A percentile compares a stretch with the other conserved stretches of the same genome.
Evolutionary conservation across 1,140 invertebrate species (phyloP).

Genomic region (Polyergus mexicanus): DNA sequence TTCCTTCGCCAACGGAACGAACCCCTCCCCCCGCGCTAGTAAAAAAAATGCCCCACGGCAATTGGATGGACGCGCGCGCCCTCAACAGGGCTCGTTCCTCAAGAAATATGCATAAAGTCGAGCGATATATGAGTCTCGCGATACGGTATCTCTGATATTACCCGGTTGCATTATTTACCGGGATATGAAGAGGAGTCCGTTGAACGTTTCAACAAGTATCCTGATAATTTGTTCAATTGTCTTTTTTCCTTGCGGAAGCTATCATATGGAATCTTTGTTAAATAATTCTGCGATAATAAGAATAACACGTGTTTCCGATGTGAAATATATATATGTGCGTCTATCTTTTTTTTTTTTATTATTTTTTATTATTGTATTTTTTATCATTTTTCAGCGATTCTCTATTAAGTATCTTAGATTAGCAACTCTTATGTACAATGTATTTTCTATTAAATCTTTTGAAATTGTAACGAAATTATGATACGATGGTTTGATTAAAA

Average conservation of each 20-base stretch:
- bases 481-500: background rate
- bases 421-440: background rate
- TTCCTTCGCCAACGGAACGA: conserved; percentile 13
- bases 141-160: conserved; percentile 44
- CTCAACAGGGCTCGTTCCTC: conserved; percentile 34
- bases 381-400: background rate
- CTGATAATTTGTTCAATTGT: conserved; percentile 37
- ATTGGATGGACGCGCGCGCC: conserved; percentile 41
- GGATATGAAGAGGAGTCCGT: background rate
- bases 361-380: too few species aligned
- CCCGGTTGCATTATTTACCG: conserved; percentile 40
- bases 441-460: background rate
- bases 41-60: conserved; percentile 39
- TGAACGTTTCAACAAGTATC: conserved; percentile 26
- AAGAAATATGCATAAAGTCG: conserved; percentile 58
- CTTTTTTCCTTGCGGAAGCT: background rate
- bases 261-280: conserved; percentile 35
- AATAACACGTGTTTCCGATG: background rate
- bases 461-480: background rate
- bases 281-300: background rate
- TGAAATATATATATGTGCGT: background rate
- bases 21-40: background rate
- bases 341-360: conserved; percentile 1
- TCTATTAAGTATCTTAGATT: background rate
- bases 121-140: conserved; percentile 36